Conservation (phyloP, 2,888 invertebrate species). For the Sminthurides aquaticus region DNA sequence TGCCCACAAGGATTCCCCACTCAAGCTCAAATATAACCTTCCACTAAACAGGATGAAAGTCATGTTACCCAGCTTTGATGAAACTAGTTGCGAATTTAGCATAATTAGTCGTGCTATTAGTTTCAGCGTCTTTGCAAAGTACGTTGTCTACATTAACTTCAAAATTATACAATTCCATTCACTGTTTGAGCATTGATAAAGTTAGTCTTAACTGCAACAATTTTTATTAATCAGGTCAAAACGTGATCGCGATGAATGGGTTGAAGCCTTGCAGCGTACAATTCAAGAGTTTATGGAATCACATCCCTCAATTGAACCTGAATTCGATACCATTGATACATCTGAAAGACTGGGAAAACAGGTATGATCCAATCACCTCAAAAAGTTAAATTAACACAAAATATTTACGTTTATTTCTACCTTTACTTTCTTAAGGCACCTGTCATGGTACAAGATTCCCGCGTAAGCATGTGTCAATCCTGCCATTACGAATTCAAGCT, state of each 20-base stretch:
- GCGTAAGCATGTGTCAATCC: conserved; percentile 59
- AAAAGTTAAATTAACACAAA: neutral
- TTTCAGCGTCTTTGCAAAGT: conserved; percentile 53
- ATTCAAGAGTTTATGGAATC: conserved; percentile 45
- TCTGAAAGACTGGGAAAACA: conserved; percentile 45
- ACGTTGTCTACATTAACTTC: conserved; percentile 27
- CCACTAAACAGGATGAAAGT: conserved; percentile 54
- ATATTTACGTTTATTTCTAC: too few relatives aligned
- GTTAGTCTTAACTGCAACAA: neutral
- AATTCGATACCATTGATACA: neutral
- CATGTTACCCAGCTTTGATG: conserved; percentile 44
- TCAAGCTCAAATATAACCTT: conserved; percentile 51
- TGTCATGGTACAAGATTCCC: conserved; percentile 54
- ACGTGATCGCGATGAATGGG: conserved; percentile 53
- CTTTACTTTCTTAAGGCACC: conserved; percentile 51
- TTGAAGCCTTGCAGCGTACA: conserved; percentile 49
- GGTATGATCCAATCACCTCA: conserved; percentile 39
- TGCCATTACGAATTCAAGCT: conserved; percentile 59
- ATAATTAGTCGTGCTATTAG: conserved; percentile 53
- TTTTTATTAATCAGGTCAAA: too few relatives aligned
- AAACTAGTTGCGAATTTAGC: conserved; percentile 53
- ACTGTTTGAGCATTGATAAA: neutral
- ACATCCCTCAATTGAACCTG: neutral
- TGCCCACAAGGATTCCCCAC: conserved; percentile 39
- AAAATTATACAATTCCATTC: neutral